These are phyloP conservation scores for Drosophila simulans DNA, from an alignment of 1,140 invertebrate species.

Conservation along the genomic window DNA sequence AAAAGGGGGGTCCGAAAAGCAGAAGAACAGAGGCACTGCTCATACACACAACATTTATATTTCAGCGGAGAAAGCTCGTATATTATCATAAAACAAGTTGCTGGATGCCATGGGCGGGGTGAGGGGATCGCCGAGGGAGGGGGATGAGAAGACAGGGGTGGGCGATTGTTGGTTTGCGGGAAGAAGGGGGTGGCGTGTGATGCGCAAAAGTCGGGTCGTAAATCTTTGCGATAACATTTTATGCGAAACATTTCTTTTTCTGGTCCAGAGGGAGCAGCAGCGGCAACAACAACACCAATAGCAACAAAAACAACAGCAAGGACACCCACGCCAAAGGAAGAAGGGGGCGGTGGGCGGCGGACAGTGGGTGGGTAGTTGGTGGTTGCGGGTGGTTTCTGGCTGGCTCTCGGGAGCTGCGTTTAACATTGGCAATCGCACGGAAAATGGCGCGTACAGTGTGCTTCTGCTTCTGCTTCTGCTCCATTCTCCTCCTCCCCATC, in stretches of 20 bases:
- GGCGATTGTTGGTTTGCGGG: slow-evolving; percentile 4
- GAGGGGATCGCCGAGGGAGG: slow-evolving; percentile 7
- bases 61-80: slow-evolving; percentile 85
- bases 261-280: slow-evolving; percentile 79
- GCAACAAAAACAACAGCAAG: slow-evolving; percentile 62
- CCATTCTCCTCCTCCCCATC: background rate
- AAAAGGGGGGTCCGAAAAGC: background rate
- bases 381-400: slow-evolving; percentile 55
- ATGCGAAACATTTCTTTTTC: slow-evolving; percentile 85
- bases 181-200: slow-evolving; percentile 67
- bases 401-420: slow-evolving; percentile 67
- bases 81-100: slow-evolving; percentile 85
- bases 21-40: slow-evolving; percentile 47
- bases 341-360: background rate
- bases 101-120: slow-evolving; percentile 55
- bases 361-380: slow-evolving; percentile 8
- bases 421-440: slow-evolving; percentile 80
- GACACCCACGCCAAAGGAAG: slow-evolving; percentile 58
- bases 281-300: slow-evolving; percentile 22
- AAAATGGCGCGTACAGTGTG: slow-evolving; percentile 82
- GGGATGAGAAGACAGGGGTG: slow-evolving; percentile 11
- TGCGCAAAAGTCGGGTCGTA: slow-evolving; percentile 85
- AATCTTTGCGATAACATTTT: slow-evolving; percentile 85
- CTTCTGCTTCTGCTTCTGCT: slow-evolving; percentile 27
- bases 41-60: slow-evolving; percentile 83